These are phyloP conservation scores for Tetrao urogallus DNA, from an alignment of 2,113 vertebrate species.

Conservation along the genomic window DNA sequence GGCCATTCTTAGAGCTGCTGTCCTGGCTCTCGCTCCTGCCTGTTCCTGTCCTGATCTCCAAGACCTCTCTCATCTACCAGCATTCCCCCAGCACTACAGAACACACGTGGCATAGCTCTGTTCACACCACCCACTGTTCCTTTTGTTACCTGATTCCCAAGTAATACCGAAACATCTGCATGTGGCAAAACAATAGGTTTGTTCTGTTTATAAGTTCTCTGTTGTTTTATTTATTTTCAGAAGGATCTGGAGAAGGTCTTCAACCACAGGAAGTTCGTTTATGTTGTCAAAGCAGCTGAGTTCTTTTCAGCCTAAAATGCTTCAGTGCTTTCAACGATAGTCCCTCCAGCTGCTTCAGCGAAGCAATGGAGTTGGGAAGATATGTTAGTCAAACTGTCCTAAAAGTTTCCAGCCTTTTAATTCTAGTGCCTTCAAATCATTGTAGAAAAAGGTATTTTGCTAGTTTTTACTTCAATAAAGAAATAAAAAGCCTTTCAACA, in stretches of 20 bases:
- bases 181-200: neutral
- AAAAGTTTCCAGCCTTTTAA: slow-evolving; percentile 28
- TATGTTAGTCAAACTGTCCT: slow-evolving; percentile 33
- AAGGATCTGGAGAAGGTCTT: slow-evolving; percentile 5
- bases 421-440: neutral
- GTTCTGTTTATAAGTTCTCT: neutral
- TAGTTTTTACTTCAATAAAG: neutral
- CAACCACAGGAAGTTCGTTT: neutral
- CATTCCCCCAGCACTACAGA: neutral
- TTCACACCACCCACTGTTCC: neutral
- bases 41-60: neutral
- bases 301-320: neutral
- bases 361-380: neutral
- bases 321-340: slow-evolving; percentile 7
- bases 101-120: neutral
- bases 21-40: neutral
- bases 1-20: neutral
- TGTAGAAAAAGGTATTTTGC: slow-evolving; percentile 6
- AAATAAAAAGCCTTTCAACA: neutral
- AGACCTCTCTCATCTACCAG: neutral
- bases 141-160: neutral
- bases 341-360: slow-evolving; percentile 29
- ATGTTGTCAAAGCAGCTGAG: slow-evolving; percentile 13
- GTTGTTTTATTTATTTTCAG: neutral
- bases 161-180: neutral